Percentiles rank a stretch among this genome's conserved stretches.
These are phyloP conservation scores for Andrena dorsata DNA, from an alignment of 2,888 invertebrate species.

Conservation along the genomic window DNA sequence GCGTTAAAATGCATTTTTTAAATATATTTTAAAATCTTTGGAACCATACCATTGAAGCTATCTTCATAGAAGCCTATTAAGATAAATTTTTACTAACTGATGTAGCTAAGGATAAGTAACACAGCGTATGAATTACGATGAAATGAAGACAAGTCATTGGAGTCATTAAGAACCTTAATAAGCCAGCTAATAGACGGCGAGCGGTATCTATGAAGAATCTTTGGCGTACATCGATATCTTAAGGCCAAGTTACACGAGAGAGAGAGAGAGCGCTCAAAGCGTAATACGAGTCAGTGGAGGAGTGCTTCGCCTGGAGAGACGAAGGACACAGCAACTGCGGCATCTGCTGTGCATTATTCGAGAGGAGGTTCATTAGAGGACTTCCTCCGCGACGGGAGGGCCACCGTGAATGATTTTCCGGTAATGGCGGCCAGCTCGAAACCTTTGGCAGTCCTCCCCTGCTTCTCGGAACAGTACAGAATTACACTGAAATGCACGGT, in stretches of 20 bases:
- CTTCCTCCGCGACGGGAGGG: constrained; percentile 47
- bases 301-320: not conserved
- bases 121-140: not conserved
- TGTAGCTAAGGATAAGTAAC: too few relatives aligned
- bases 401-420: constrained; percentile 37
- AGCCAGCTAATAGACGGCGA: constrained; percentile 22
- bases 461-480: constrained; percentile 30
- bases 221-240: constrained; percentile 15
- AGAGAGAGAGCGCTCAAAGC: not conserved
- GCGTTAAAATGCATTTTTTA: too few relatives aligned
- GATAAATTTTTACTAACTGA: too few relatives aligned
- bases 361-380: constrained; percentile 48
- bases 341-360: constrained; percentile 57
- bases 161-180: not conserved
- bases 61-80: too few relatives aligned
- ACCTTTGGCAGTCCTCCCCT: constrained; percentile 5
- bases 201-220: not conserved
- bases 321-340: constrained; percentile 1
- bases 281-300: constrained; percentile 26
- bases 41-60: too few relatives aligned
- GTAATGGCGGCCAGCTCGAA: constrained; percentile 23
- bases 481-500: constrained; percentile 10
- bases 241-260: constrained; percentile 6
- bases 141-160: not conserved
- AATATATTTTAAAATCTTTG: too few relatives aligned